These are phyloP conservation scores for Oreochromis mossambicus DNA, from an alignment of 2,797 vertebrate species.

Conservation along the genomic window DNA sequence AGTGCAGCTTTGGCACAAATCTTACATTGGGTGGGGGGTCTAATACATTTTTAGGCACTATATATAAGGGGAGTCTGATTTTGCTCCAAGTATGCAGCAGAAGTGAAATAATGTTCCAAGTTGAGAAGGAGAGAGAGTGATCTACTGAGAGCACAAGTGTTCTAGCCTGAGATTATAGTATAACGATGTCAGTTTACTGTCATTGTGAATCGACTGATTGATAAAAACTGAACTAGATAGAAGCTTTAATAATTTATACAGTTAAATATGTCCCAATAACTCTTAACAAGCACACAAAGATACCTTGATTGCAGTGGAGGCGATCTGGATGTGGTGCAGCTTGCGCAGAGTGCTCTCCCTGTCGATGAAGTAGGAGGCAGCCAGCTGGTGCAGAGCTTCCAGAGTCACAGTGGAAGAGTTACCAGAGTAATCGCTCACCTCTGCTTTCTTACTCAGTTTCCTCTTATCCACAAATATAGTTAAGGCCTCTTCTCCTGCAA, in stretches of 20 bases:
- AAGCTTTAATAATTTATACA: neutral
- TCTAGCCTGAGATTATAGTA: neutral
- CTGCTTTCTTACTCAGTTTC: conserved; percentile 87
- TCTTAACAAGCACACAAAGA: neutral
- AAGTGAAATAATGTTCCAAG: neutral
- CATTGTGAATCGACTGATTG: neutral
- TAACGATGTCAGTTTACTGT: neutral
- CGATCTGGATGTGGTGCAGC: conserved; percentile 95
- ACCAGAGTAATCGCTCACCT: conserved; percentile 75
- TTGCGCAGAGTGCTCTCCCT: conserved; percentile 91
- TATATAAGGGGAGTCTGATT: neutral
- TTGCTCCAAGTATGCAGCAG: neutral
- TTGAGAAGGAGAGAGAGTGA: neutral
- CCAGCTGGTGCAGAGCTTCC: conserved; percentile 92
- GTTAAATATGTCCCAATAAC: neutral
- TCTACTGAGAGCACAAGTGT: neutral
- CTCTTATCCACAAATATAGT: conserved; percentile 98
- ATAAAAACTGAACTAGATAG: neutral
- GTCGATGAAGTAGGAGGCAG: conserved; percentile 97
- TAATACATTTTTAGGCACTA: neutral
- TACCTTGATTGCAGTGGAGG: conserved; percentile 97
- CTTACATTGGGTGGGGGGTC: neutral
- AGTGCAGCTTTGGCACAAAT: neutral
- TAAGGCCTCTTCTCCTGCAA: conserved; percentile 92
- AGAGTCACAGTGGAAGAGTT: conserved; percentile 88